Conservation (phyloP, 2,888 invertebrate genomes). For the Dilophus febrilis region DNA sequence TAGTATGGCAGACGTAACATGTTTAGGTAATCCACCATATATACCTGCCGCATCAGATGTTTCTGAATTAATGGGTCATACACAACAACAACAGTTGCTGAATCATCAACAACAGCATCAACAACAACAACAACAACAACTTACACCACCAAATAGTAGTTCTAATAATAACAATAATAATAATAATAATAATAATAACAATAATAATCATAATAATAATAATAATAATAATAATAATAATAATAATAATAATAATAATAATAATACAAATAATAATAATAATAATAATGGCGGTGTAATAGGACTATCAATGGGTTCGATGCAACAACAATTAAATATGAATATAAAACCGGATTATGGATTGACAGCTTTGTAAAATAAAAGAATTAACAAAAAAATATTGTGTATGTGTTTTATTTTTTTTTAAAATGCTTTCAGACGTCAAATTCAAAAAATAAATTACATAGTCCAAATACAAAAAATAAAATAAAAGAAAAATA, state of each 20-base stretch:
- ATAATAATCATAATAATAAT: constrained; percentile 24
- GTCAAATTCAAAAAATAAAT: too few species aligned
- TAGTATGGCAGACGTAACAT: constrained; percentile 41
- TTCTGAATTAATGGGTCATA: constrained; percentile 15
- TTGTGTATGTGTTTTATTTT: too few species aligned
- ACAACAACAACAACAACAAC: constrained; percentile 26
- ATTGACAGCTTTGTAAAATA: constrained; percentile 55
- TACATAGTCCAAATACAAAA: too few species aligned
- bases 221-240: constrained; percentile 20
- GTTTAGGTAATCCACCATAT: constrained; percentile 27
- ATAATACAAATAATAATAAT: constrained; percentile 20
- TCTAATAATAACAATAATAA: constrained; percentile 3
- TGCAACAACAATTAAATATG: constrained; percentile 18
- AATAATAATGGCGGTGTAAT: constrained; percentile 6
- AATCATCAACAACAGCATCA: constrained; percentile 16
- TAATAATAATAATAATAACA: constrained; percentile 16
- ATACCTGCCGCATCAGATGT: constrained; percentile 25
- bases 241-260: too few species aligned
- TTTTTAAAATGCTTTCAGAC: too few species aligned
- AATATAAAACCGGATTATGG: constrained; percentile 77
- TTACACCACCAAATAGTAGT: background rate
- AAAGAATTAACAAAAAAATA: too few species aligned
- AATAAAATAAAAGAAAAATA: too few species aligned
- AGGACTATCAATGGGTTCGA: constrained; percentile 6
- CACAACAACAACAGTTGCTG: constrained; percentile 25